Percentiles rank a stretch among this genome's conserved stretches.
These are phyloP conservation scores for Bimastos eiseni DNA, from an alignment of 2,888 invertebrate genomes.

Conservation along the genomic window DNA sequence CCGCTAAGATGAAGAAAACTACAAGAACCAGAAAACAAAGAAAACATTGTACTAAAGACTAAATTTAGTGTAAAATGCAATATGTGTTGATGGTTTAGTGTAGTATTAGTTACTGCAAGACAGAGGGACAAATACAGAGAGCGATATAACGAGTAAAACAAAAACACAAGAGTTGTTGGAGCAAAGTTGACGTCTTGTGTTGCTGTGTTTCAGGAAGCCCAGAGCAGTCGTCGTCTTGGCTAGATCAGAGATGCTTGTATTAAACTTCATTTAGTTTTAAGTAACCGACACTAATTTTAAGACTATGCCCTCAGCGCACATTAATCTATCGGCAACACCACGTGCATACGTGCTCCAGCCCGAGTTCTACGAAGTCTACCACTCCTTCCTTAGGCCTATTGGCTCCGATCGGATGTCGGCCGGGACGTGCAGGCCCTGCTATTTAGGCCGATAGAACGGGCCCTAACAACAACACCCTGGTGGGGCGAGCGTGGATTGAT, in stretches of 20 bases:
- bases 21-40: neutral
- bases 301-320: neutral
- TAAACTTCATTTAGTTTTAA: slow-evolving; percentile 3
- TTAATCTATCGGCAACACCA: neutral
- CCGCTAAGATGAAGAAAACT: too few relatives aligned
- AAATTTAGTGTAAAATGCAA: too few relatives aligned
- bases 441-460: neutral
- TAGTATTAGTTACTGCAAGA: neutral
- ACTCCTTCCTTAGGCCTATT: neutral
- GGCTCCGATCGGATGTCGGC: neutral
- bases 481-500: neutral
- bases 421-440: neutral
- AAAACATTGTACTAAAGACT: too few relatives aligned
- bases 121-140: neutral
- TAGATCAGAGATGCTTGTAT: neutral
- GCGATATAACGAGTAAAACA: neutral
- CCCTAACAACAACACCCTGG: neutral
- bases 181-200: neutral
- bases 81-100: too few relatives aligned
- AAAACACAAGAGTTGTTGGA: too few relatives aligned
- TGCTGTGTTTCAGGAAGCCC: neutral
- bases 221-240: neutral
- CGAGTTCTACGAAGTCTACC: neutral
- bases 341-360: neutral
- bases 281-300: slow-evolving; percentile 1